These are phyloP conservation scores for Strix uralensis DNA, from an alignment of 2,113 vertebrate species.

Conservation along the genomic window DNA sequence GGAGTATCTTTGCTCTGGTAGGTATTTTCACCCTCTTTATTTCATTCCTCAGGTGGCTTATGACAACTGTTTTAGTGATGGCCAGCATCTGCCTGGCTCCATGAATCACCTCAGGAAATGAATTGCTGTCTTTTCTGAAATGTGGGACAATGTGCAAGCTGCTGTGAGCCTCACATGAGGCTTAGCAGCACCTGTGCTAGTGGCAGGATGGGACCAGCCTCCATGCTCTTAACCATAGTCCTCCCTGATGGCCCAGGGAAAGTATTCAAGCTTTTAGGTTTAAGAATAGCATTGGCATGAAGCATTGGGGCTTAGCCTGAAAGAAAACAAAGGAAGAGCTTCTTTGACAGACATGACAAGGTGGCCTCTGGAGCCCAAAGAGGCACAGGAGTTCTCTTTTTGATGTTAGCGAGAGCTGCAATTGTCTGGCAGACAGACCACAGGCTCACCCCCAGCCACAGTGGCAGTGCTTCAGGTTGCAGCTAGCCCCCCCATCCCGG, in stretches of 20 bases:
- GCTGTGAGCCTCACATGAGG: background rate
- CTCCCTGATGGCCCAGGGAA: background rate
- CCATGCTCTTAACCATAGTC: background rate
- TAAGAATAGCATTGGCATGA: background rate
- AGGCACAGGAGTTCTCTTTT: background rate
- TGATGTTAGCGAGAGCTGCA: background rate
- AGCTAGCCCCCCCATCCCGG: background rate
- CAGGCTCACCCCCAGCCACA: fast-evolving
- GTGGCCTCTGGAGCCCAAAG: background rate
- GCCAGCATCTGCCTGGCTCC: background rate
- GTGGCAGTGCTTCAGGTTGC: background rate
- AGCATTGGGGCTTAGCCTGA: background rate
- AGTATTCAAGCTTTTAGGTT: background rate
- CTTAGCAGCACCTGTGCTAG: background rate
- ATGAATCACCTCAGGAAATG: background rate
- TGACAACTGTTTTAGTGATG: background rate
- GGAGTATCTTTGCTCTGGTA: background rate
- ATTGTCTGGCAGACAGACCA: background rate
- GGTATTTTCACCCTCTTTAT: background rate
- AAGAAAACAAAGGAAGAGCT: background rate
- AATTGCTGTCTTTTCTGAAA: background rate
- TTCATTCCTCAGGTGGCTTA: background rate
- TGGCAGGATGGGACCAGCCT: background rate
- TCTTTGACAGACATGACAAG: background rate
- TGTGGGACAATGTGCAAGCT: background rate